Conservation (phyloP, 2,888 invertebrate species). For the Ochropacha duplaris region DNA sequence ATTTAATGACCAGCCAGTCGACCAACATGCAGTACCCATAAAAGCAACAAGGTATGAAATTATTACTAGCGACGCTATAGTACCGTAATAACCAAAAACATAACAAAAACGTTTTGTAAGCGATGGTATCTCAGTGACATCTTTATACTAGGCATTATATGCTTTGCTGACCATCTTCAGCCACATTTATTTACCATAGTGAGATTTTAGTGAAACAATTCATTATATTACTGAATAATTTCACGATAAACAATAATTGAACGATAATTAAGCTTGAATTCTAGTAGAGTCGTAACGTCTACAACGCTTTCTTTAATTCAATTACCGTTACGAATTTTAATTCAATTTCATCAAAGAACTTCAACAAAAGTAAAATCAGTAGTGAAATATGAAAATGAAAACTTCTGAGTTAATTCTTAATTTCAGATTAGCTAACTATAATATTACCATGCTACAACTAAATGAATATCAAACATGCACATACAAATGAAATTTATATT, state of each 20-base stretch:
- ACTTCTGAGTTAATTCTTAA: too few species aligned
- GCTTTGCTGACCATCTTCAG: too few species aligned
- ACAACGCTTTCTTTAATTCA: too few species aligned
- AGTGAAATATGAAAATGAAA: neutral
- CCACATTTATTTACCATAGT: too few species aligned
- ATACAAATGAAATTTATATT: neutral
- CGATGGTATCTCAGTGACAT: too few species aligned
- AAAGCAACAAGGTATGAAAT: slow-evolving; percentile 36
- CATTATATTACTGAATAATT: too few species aligned
- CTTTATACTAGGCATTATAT: too few species aligned
- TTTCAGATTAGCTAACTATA: neutral
- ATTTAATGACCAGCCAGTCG: slow-evolving; percentile 26
- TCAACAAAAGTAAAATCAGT: neutral
- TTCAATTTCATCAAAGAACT: neutral
- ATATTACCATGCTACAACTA: neutral
- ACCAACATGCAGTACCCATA: slow-evolving; percentile 17
- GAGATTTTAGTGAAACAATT: too few species aligned
- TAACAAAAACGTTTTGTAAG: neutral
- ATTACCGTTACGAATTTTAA: too few species aligned
- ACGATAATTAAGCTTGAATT: too few species aligned
- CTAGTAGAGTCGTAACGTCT: too few species aligned
- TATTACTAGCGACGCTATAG: slow-evolving; percentile 18
- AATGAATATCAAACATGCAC: neutral
- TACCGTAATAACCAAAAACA: neutral
- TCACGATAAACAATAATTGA: too few species aligned